These are phyloP conservation scores for Strigamia crassipes DNA, from an alignment of 2,888 invertebrate species.

Conservation along the genomic window DNA sequence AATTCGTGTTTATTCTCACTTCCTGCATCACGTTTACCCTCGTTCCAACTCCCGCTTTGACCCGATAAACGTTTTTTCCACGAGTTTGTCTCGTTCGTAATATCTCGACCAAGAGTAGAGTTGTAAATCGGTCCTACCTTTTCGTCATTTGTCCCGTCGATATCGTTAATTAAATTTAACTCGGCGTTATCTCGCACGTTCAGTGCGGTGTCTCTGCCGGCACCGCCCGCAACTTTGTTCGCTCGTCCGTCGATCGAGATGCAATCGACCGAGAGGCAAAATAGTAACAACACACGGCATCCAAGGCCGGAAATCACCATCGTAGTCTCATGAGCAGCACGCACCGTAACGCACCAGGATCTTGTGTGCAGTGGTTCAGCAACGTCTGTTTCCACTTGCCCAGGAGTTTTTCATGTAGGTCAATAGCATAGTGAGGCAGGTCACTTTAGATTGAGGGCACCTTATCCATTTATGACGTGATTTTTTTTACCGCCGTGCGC, in stretches of 20 bases:
- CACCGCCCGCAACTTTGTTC: neutral
- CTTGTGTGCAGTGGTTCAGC: constrained; percentile 21
- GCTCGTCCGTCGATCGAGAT: neutral
- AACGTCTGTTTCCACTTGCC: constrained; percentile 12
- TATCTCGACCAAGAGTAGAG: neutral
- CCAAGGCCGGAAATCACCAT: constrained; percentile 1
- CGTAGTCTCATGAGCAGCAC: constrained; percentile 5
- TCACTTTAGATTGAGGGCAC: constrained; percentile 7
- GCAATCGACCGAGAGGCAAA: neutral
- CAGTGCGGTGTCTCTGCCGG: neutral
- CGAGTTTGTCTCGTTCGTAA: neutral
- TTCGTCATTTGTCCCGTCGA: neutral
- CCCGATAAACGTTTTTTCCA: neutral
- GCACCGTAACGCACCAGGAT: constrained; percentile 21
- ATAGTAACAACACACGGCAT: neutral
- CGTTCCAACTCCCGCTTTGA: constrained; percentile 13
- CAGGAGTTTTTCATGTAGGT: constrained; percentile 41
- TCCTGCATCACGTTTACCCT: constrained; percentile 21
- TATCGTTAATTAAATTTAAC: neutral
- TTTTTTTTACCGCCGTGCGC: neutral
- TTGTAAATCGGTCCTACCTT: neutral
- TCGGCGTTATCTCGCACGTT: neutral
- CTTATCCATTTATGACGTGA: neutral
- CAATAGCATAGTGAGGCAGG: constrained; percentile 46
- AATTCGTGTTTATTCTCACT: neutral